Conservation (phyloP, 2,888 invertebrate species). For the Clivina fossor region DNA sequence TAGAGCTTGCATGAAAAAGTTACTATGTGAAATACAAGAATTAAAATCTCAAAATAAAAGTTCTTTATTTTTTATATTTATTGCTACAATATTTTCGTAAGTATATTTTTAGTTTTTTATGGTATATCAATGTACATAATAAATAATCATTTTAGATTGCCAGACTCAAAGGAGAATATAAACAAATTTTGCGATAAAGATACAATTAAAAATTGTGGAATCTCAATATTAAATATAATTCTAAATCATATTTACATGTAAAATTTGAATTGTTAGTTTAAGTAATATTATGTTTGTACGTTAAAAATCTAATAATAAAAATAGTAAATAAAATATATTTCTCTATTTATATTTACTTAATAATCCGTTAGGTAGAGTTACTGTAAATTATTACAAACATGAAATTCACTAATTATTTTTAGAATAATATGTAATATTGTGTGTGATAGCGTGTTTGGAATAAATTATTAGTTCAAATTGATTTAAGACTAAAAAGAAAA, state of each 20-base stretch:
- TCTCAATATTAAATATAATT: constrained; percentile 12
- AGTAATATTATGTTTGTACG: too few relatives aligned
- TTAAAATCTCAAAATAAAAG: neutral
- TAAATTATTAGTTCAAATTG: too few relatives aligned
- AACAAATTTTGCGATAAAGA: neutral
- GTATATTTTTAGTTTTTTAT: neutral
- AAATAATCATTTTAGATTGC: neutral
- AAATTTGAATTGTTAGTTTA: too few relatives aligned
- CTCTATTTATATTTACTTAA: too few relatives aligned
- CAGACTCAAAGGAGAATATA: neutral
- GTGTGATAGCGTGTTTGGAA: too few relatives aligned
- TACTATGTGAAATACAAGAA: constrained; percentile 15
- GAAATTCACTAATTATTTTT: too few relatives aligned
- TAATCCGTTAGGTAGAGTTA: too few relatives aligned
- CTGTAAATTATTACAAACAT: too few relatives aligned
- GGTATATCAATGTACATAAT: neutral
- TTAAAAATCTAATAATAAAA: too few relatives aligned
- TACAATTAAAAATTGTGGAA: neutral
- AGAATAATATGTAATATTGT: too few relatives aligned
- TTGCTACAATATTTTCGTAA: constrained; percentile 20
- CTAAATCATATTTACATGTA: constrained; percentile 9
- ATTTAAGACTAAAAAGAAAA: too few relatives aligned
- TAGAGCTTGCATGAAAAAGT: constrained; percentile 8
- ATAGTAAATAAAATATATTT: too few relatives aligned
- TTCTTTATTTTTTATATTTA: constrained; percentile 17